Base-by-base conservation (phyloP, 2,888 invertebrate genomes). In the Drosophila colorata region DNA sequence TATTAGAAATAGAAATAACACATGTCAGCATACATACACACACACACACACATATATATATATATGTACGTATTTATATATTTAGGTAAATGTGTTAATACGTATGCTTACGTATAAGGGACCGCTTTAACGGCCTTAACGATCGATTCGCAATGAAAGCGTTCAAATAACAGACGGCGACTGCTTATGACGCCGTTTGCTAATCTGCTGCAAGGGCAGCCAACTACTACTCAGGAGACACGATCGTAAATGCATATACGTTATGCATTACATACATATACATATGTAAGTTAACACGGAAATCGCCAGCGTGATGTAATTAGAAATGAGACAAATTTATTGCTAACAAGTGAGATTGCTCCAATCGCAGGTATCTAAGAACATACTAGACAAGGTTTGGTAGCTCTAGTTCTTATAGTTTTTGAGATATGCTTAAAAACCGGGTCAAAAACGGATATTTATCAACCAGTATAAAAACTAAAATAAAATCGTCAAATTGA, bases 131-230 rank as follows among this genome's bases (percentile, higher is more conserved):
- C 31, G 53, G 52, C 48, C 33, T 55, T 51, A 58, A 49, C 51
- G 80, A 69, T 78, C 65, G 58, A 55, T 61, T 64, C 53, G 60
- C 49, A 69, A 64, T 66, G 65, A 80, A 65, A 61, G 65, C 55
- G 53, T 71, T 80, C 69, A 78, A 74, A 71, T 74, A 65, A 61
- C 66, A 67, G 47, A 38, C 48, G 49, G 28, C 43, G 52, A 38
- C 25, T 48, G 46, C 38, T 41, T 55, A 40, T 74, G 57, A 69
- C 65, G 65, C 51, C 46, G 58, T 61, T 65, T 38, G 43, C 46
- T 69, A 76, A 80, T 77, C 80, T 60, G 35, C 56, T 60, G 35
- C 63, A 51, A 28, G 44, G 75, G 69, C 57, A 72, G 56, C 25
- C 13, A 9, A 14, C 55, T 47, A 14, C 55, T 47, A 51, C 37